phyloP scores from a whole-genome alignment of 2,113 vertebrate species.

The Hemibagrus wyckioides region DNA sequence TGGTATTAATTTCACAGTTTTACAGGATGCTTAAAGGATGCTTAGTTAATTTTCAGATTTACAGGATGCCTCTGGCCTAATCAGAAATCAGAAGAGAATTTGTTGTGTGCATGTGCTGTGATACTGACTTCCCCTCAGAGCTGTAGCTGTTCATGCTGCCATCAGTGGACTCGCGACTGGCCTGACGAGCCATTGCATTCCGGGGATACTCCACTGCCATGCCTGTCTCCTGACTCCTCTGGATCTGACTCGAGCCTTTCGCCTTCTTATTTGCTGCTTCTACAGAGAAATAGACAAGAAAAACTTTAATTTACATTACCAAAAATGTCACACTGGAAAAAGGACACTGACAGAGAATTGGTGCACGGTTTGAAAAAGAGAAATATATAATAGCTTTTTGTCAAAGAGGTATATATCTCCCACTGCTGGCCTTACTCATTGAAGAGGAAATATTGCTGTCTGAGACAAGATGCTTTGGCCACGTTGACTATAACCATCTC shows the following conservation, averaged over 20 bases:
- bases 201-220: conserved; percentile 94
- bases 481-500: conserved; percentile 43
- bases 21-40: not conserved
- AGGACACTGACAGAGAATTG: not conserved
- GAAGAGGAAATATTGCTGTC: conserved; percentile 40
- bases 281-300: conserved; percentile 54
- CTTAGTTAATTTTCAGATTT: not conserved
- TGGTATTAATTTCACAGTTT: not conserved
- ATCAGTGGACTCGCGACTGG: conserved; percentile 93
- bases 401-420: conserved; percentile 12
- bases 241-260: conserved; percentile 85
- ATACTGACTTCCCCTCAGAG: conserved; percentile 97
- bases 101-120: not conserved
- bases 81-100: not conserved
- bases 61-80: not conserved
- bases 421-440: conserved; percentile 29
- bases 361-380: not conserved
- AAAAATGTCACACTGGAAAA: not conserved
- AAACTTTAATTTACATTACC: not conserved
- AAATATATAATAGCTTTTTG: not conserved
- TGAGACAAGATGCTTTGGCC: conserved; percentile 33
- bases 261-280: conserved; percentile 84
- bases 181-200: conserved; percentile 89
- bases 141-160: conserved; percentile 99
- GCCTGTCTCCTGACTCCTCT: conserved; percentile 96